Evolutionary conservation across 2,797 vertebrate genomes (phyloP).

Genomic region (Microctenopoma steveboyesi): DNA sequence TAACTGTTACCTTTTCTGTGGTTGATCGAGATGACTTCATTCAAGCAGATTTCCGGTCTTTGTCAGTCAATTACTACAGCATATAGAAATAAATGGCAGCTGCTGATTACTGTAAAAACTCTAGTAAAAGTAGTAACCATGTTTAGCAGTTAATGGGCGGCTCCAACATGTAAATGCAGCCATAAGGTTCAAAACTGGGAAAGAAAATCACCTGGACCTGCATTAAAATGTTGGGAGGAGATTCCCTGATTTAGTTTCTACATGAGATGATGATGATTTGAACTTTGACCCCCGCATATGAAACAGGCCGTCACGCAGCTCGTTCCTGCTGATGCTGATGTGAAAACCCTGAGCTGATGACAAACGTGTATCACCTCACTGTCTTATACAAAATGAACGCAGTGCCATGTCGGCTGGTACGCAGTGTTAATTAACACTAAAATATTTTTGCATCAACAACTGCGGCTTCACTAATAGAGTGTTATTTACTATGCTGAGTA

Average conservation of each 20-base stretch:
- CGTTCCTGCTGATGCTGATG: not conserved
- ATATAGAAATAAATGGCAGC: conserved; percentile 1
- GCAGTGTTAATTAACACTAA: conserved; percentile 30
- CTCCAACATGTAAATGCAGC: not conserved
- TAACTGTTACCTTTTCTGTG: not conserved
- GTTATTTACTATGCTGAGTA: conserved; percentile 64
- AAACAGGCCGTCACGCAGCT: not conserved
- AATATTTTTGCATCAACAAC: conserved; percentile 35
- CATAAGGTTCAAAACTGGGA: too few relatives aligned
- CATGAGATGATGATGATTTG: not conserved
- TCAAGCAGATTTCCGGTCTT: not conserved
- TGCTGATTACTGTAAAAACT: not conserved
- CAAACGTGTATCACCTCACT: not conserved
- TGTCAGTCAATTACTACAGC: not conserved
- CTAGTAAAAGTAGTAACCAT: not conserved
- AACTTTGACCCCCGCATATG: not conserved
- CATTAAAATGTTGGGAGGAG: not conserved
- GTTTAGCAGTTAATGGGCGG: not conserved
- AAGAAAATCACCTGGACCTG: too few relatives aligned
- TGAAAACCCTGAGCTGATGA: not conserved
- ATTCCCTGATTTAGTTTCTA: not conserved
- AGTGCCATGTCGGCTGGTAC: not conserved
- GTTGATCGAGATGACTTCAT: not conserved
- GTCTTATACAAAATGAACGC: not conserved
- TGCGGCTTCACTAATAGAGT: conserved; percentile 40